These are phyloP conservation scores for Drosophila fungiperda DNA, from an alignment of 2,888 invertebrate genomes.

Conservation along the genomic window DNA sequence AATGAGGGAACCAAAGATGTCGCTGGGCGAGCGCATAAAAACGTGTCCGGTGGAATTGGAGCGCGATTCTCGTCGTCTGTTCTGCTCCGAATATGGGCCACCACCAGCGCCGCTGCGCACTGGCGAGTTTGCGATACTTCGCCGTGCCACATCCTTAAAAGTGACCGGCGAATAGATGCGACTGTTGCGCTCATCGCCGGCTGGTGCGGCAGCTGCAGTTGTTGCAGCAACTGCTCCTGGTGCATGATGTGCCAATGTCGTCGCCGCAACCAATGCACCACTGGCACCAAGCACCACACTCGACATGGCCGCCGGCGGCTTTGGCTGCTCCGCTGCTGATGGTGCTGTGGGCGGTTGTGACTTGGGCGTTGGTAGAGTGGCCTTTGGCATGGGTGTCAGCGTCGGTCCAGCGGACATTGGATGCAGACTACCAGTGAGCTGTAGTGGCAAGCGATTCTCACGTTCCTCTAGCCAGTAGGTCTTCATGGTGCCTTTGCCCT, in stretches of 20 bases:
- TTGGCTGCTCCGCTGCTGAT: slow-evolving; percentile 19
- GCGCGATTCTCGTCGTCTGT: slow-evolving; percentile 87
- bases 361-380: slow-evolving; percentile 53
- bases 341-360: slow-evolving; percentile 27
- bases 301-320: slow-evolving; percentile 39
- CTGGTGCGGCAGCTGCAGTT: slow-evolving; percentile 4
- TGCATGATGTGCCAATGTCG: slow-evolving; percentile 58
- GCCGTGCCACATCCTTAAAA: slow-evolving; percentile 92
- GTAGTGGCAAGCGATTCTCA: slow-evolving; percentile 87
- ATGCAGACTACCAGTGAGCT: slow-evolving; percentile 76
- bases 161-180: slow-evolving; percentile 93
- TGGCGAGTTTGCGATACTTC: slow-evolving; percentile 92
- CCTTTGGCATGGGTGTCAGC: slow-evolving; percentile 45
- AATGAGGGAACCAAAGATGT: slow-evolving; percentile 87
- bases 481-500: slow-evolving; percentile 96
- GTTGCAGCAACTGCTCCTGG: slow-evolving; percentile 17
- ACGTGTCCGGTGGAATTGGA: slow-evolving; percentile 90
- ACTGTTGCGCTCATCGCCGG: slow-evolving; percentile 87
- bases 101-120: slow-evolving; percentile 85
- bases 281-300: slow-evolving; percentile 63
- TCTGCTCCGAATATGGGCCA: slow-evolving; percentile 63
- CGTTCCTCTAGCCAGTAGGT: slow-evolving; percentile 94
- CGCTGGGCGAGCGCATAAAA: slow-evolving; percentile 86
- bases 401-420: slow-evolving; percentile 63
- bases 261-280: slow-evolving; percentile 56